Conservation (phyloP, 2,888 invertebrate genomes). For the Latheticus oryzae region DNA sequence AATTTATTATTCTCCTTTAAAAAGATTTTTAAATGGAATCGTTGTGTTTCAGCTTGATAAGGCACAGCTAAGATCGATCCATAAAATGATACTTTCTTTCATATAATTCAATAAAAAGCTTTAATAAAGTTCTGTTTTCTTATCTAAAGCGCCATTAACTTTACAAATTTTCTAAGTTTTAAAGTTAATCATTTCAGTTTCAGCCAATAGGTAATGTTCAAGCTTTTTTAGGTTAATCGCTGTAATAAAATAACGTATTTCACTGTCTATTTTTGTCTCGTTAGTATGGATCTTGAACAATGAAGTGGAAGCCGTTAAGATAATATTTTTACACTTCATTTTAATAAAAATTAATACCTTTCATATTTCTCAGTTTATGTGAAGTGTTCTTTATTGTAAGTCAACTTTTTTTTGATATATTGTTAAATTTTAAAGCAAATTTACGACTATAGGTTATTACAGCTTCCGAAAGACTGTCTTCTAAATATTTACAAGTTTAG, state of each 20-base stretch:
- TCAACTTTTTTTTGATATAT: too few species aligned
- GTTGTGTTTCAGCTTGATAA: constrained; percentile 15
- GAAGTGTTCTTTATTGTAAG: too few species aligned
- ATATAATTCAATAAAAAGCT: constrained; percentile 16
- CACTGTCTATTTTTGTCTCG: constrained; percentile 23
- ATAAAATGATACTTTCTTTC: constrained; percentile 22
- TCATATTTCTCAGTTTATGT: too few species aligned
- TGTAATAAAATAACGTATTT: constrained; percentile 24
- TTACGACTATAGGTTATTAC: too few species aligned
- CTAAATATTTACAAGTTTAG: constrained; percentile 6
- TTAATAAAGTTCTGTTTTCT: constrained; percentile 25
- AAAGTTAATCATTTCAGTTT: constrained; percentile 24
- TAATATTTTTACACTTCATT: constrained; percentile 19
- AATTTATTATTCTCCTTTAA: neutral
- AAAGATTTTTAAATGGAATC: neutral
- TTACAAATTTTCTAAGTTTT: constrained; percentile 21
- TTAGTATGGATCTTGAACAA: constrained; percentile 27
- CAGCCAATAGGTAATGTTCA: constrained; percentile 17
- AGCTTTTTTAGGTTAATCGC: constrained; percentile 27
- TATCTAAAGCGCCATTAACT: constrained; percentile 24
- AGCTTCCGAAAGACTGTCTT: neutral
- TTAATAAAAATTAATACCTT: too few species aligned
- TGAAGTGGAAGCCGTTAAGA: constrained; percentile 9
- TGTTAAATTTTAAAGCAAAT: constrained; percentile 1
- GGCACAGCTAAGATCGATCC: constrained; percentile 24